phyloP scores from a whole-genome alignment of 2,888 invertebrate species.

The Syrphus vitripennis region DNA sequence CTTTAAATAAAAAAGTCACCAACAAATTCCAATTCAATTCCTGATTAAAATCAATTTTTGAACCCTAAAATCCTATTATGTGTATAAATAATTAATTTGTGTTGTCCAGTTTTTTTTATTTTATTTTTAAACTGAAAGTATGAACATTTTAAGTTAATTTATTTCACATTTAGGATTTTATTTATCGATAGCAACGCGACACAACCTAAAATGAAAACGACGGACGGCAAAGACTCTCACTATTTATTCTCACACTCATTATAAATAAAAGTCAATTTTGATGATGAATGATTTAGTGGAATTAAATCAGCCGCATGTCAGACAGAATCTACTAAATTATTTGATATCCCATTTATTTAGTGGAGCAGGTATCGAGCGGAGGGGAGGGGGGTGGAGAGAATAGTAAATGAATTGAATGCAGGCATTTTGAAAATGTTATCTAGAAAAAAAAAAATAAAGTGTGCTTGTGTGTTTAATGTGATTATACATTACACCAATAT shows the following conservation, averaged over 20 bases:
- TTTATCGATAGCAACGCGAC: neutral
- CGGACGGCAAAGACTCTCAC: neutral
- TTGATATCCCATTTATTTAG: slow-evolving; percentile 23
- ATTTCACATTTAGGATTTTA: neutral
- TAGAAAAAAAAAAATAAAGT: too few relatives aligned
- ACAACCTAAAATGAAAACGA: neutral
- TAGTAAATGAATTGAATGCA: too few relatives aligned
- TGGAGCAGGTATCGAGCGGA: neutral
- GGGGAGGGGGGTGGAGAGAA: neutral
- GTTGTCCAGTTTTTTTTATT: neutral
- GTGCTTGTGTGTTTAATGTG: slow-evolving; percentile 35
- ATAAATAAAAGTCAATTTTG: slow-evolving; percentile 11
- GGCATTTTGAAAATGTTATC: slow-evolving; percentile 7
- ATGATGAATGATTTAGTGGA: slow-evolving; percentile 56
- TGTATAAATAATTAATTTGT: neutral
- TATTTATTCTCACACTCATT: neutral
- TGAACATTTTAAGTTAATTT: neutral
- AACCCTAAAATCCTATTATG: neutral
- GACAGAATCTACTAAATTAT: slow-evolving; percentile 60
- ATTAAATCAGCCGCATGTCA: slow-evolving; percentile 55
- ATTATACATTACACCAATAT: slow-evolving; percentile 53
- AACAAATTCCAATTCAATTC: neutral
- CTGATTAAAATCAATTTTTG: neutral
- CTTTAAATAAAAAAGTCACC: neutral
- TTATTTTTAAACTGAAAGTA: neutral